A percentile compares a stretch with the other conserved stretches of the same genome.
phyloP scores from a whole-genome alignment of 2,797 vertebrate species.

The Mallotus villosus region DNA sequence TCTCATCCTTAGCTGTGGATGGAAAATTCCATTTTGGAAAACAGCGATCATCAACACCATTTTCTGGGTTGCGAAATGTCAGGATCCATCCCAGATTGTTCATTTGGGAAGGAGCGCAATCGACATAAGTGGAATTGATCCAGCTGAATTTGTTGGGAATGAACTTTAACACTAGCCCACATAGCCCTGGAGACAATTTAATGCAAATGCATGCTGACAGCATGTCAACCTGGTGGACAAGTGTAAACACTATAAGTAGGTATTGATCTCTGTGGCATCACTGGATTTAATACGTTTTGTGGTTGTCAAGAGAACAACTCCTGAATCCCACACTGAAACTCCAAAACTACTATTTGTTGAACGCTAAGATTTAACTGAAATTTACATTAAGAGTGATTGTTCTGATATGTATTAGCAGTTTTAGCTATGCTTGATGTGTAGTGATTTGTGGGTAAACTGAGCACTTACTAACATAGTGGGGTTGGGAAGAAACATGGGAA shows the following conservation, averaged over 20 bases:
- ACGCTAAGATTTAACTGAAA: slow-evolving; percentile 22
- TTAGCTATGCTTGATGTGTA: slow-evolving; percentile 1
- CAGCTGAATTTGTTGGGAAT: slow-evolving; percentile 29
- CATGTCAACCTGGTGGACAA: slow-evolving; percentile 47
- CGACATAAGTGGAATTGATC: slow-evolving; percentile 59
- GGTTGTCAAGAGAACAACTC: slow-evolving; percentile 54
- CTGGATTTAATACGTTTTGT: slow-evolving; percentile 70
- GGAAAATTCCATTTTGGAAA: not conserved
- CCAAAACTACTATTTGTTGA: slow-evolving; percentile 27
- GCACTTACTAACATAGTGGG: too few species aligned
- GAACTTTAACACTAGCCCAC: slow-evolving; percentile 51
- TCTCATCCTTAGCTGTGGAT: not conserved
- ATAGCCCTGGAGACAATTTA: slow-evolving; percentile 25
- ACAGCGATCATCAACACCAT: not conserved
- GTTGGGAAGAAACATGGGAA: not conserved
- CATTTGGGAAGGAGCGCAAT: slow-evolving; percentile 52
- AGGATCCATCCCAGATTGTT: slow-evolving; percentile 36
- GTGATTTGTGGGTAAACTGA: not conserved
- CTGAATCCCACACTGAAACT: slow-evolving; percentile 28
- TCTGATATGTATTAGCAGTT: slow-evolving; percentile 23
- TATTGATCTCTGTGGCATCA: slow-evolving; percentile 65
- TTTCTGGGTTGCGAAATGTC: slow-evolving; percentile 13
- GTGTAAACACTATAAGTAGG: slow-evolving; percentile 57
- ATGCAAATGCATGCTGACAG: slow-evolving; percentile 63
- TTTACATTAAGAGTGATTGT: not conserved